Evolutionary conservation across 2,797 vertebrate species (phyloP), one percentile per base, ranked within the genome.

Genomic region (Acomys russatus): DNA sequence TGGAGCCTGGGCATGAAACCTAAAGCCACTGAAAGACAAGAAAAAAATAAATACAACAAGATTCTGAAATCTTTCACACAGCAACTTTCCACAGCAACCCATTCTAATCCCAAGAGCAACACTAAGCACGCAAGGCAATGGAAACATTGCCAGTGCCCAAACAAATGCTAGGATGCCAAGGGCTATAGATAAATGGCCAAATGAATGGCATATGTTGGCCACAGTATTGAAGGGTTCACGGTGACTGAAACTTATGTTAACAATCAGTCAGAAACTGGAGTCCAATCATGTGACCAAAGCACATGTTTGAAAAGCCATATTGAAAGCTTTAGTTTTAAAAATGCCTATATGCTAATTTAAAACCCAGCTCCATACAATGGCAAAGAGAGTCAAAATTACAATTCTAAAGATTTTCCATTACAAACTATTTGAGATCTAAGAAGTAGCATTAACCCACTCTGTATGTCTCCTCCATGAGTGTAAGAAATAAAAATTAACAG

Each of bases 81-180:
- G 44, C 66, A 94, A 66, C 94, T 97, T 95, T 91, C 94, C 91
- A 94, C 80, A 90, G 74, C 78, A 98, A 91, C 68, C 23, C 86
- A 51, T 94, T 95, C n/a, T 71, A 92, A 97, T 74, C 94, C 33
- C 5, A 97, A 78, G 33, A 87, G 10, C 82, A 54, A 87, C 96
- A 61, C 59, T 96, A 44, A 68, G 77, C 95, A 88, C 87, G 7
- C 33, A 93, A 91, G 82, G 38, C 30, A 59, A 70, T 6, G 30
- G 94, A 94, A 73, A 68, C 54, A 94, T 84, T 97, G 97, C 88
- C 51, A 61, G 51, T 63, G 73, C 63, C 33, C 56, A 85, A 51
- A 96, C 6, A 93, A 91, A 80, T 78, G 11, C 64, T 66, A 9
- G 68, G 74, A 77, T 51, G 78, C 82, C 90, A 80, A 95, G 89